A percentile compares a stretch with the other conserved stretches of the same genome.
Evolutionary conservation across 2,797 vertebrate genomes (phyloP).

Genomic region (Fundulus diaphanus): DNA sequence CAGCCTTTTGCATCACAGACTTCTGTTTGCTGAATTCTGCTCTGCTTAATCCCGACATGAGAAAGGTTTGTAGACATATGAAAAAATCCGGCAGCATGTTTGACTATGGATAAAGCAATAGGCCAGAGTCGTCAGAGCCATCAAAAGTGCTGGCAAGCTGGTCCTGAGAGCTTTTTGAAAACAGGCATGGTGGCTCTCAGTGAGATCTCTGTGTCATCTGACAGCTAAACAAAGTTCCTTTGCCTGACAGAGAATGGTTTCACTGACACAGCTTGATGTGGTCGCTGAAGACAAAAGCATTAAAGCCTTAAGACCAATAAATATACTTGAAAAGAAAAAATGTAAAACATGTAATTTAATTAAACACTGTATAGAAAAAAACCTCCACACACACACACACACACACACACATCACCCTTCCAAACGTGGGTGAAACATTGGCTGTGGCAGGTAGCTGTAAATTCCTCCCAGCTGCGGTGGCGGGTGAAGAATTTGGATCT

Average conservation of each 20-base stretch:
- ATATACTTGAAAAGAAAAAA: constrained; percentile 33
- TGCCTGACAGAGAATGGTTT: constrained; percentile 52
- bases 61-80: constrained; percentile 57
- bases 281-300: constrained; percentile 53
- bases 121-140: constrained; percentile 49
- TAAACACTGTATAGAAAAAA: constrained; percentile 31
- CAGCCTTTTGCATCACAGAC: constrained; percentile 72
- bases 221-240: constrained; percentile 69
- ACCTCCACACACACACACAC: constrained; percentile 14
- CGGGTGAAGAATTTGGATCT: constrained; percentile 45
- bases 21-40: constrained; percentile 42
- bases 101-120: constrained; percentile 68
- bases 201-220: constrained; percentile 67
- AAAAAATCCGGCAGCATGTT: constrained; percentile 56
- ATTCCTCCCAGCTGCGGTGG: constrained; percentile 23
- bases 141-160: constrained; percentile 53
- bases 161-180: constrained; percentile 57
- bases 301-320: constrained; percentile 32
- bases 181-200: constrained; percentile 59
- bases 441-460: constrained; percentile 32
- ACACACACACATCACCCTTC: background rate
- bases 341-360: constrained; percentile 41
- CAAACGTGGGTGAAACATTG: constrained; percentile 30
- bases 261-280: constrained; percentile 52
- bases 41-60: constrained; percentile 57